phyloP scores from a whole-genome alignment of 2,113 vertebrate genomes.

The Malaclemys terrapin region DNA sequence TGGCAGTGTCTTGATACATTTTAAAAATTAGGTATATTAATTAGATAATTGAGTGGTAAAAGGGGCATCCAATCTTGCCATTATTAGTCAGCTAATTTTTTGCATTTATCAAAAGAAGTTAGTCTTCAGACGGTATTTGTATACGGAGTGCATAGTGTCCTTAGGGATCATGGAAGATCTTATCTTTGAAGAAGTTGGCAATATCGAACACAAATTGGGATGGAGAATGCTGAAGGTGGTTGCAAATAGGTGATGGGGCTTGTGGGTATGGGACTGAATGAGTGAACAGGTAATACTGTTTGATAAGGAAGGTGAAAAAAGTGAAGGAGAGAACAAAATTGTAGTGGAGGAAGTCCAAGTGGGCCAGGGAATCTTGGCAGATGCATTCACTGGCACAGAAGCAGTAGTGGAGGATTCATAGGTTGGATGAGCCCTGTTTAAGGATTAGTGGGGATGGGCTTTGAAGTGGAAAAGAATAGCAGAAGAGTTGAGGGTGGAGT shows the following conservation, averaged over 20 bases:
- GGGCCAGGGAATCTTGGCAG: neutral
- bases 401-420: neutral
- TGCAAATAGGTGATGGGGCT: neutral
- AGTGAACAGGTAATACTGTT: neutral
- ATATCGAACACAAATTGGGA: neutral
- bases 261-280: neutral
- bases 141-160: no score
- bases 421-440: neutral
- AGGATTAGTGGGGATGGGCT: neutral
- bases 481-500: neutral
- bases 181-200: neutral
- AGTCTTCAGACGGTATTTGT: neutral
- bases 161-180: neutral
- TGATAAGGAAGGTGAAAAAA: neutral
- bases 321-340: neutral
- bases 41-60: neutral
- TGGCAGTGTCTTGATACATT: neutral
- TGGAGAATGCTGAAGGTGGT: neutral
- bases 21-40: neutral
- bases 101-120: neutral
- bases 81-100: neutral
- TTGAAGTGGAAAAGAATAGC: neutral
- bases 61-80: neutral
- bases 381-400: neutral
- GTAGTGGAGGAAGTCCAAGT: neutral